A percentile compares a stretch with the other conserved stretches of the same genome.
Evolutionary conservation across 2,888 invertebrate species (phyloP).

Genomic region (Xiphydria camelus): DNA sequence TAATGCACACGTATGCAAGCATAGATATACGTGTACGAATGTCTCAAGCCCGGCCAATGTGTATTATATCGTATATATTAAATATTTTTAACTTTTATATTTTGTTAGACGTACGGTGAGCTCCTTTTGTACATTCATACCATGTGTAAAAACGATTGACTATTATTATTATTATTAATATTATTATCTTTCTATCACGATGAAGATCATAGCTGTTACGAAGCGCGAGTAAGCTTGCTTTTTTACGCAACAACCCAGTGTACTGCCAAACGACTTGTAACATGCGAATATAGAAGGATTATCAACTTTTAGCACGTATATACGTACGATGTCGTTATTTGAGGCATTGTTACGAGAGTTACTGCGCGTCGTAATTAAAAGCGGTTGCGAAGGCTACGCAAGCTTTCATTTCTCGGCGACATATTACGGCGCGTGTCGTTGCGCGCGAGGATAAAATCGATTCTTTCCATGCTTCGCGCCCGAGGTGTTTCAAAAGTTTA

Average conservation of each 20-base stretch:
- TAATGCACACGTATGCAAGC: no score
- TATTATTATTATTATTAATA: slow-evolving; percentile 30
- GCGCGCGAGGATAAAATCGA: no score
- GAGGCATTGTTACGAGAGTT: no score
- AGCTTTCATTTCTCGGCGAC: no score
- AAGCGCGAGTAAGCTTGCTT: slow-evolving; percentile 26
- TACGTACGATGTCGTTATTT: no score
- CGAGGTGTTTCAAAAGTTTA: no score
- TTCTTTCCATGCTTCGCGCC: no score
- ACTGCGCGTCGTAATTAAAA: no score
- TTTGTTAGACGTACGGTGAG: slow-evolving; percentile 30
- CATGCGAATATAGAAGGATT: slow-evolving; percentile 32
- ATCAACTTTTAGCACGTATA: slow-evolving; percentile 39
- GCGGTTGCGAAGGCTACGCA: no score
- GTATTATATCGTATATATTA: slow-evolving; percentile 38
- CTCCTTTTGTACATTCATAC: slow-evolving; percentile 48
- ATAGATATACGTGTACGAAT: background rate
- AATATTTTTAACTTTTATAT: slow-evolving; percentile 44
- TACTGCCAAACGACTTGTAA: slow-evolving; percentile 33
- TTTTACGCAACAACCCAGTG: slow-evolving; percentile 27
- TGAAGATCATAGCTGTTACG: slow-evolving; percentile 30
- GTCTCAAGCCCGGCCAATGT: slow-evolving; percentile 11
- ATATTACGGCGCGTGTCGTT: no score
- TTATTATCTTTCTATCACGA: slow-evolving; percentile 5
- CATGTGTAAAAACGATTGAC: slow-evolving; percentile 39